Evolutionary conservation across 2,888 invertebrate genomes (phyloP), one percentile per base, ranked within the genome.

Genomic region (Spisula subtruncata): DNA sequence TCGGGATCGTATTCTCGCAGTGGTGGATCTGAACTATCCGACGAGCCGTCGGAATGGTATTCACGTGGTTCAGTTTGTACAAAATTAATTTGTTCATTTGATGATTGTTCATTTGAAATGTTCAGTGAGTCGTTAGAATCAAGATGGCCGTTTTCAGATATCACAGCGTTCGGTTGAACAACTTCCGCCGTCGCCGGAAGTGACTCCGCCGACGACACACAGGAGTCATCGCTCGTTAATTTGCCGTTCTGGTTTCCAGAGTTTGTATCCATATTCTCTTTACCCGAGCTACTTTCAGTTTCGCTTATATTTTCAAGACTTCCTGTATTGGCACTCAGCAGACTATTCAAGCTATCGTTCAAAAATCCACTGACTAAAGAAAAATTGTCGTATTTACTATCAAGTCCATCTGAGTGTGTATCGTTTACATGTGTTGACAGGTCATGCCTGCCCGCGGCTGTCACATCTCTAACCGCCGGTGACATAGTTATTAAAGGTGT

Each of bases 1-100:
- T 91, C 91, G 10, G 94, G 94, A 82, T 94, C 93, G 66, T 94
- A 94, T 71, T 94, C 94, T 4, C 94, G 90, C 1, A 93, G 88
- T 41, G 93, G 92, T 18, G 93, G 92, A 79, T 94, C 93, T 6
- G 92, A 92, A 41, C 89, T 88, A 56, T 92, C 92, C 4, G 92
- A 92, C 25, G 89, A 91, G 60, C 81, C 79, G n/a, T 89, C 89
- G 0, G 88, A 91, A 25, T 60, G 80, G n/a, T 32, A 54, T 14
- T 41, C 51, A 60, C 82, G 71, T 18, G 10, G n/a, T 71, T 71
- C 82, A 35, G 18, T 82, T 25, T 60, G 41, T 60, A 2, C 6
- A 20, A 4, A 29, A 51, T 83, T 25, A 29, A 54, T n/a, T 71
- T 84, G 80, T 60, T 82, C 82, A 66, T 60, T 46, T 48, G 81